Base-by-base conservation (phyloP, 2,797 vertebrate species). In the Mareca strepera region DNA sequence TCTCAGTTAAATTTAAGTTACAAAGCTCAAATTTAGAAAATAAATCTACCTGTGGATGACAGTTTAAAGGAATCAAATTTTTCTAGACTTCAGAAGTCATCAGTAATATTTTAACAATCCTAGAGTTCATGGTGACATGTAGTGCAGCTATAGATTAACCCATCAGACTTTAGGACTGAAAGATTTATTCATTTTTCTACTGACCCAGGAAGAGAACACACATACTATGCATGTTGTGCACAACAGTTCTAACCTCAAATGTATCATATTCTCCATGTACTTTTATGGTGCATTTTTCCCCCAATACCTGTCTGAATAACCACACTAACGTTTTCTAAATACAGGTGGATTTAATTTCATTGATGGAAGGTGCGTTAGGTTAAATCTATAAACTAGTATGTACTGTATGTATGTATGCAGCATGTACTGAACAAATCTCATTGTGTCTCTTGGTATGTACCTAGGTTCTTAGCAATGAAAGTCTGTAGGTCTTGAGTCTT, bases 81-180 rank as follows among this genome's bases (percentile, higher is more conserved):
- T 96, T 85, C 67, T 93, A 90, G 92, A 93, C 55, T 94, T 97
- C 92, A 86, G 81, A 96, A 96, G 37, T 68, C 94, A 29, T 80
- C 81, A 73, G 72, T 82, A 97, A 95, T 96, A 96, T 95, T 94
- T 98, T 95, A 97, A 88, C 88, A 97, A 97, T 93, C 21, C 59
- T 82, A 75, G 52, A 94, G 67, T 91, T 63, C 53, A 15, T 83
- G 66, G 55, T 95, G 94, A 94, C 92, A 95, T 86, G 53, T 31
- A 90, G 62, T 53, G 39, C 92, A 96, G 86, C 69, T 37, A 55
- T 60, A 93, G 87, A 86, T 91, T 96, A 97, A 92, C 56, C 79
- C 20, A 90, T 78, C 67, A 92, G 56, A 39, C 26, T 92, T 92
- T 59, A 94, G n/a, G 83, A 88, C 55, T 81, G 86, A 97, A 97